Evolutionary conservation across 2,113 vertebrate species (phyloP).

Genomic region (Chlamydotis undulata): DNA sequence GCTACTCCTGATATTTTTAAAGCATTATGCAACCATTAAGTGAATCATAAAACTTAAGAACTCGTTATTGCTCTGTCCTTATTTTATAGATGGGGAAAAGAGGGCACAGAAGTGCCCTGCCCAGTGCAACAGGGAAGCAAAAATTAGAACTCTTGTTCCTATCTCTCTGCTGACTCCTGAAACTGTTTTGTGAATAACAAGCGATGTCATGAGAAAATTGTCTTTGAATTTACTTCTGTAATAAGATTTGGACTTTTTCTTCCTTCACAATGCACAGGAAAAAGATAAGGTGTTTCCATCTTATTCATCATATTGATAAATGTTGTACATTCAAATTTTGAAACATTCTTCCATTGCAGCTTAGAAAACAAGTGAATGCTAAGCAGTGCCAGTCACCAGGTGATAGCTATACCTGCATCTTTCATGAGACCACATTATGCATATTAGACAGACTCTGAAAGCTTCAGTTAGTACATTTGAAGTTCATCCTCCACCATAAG

Average conservation of each 20-base stretch:
- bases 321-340: not conserved
- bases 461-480: not conserved
- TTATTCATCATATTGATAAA: not conserved
- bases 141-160: not conserved
- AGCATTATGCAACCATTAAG: conserved; percentile 9
- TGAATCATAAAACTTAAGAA: conserved; percentile 9
- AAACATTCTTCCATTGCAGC: not conserved
- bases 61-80: not conserved
- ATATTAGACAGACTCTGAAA: not conserved
- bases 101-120: not conserved
- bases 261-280: not conserved
- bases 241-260: not conserved
- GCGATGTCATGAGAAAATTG: not conserved
- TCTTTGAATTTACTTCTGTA: not conserved
- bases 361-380: not conserved
- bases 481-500: not conserved
- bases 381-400: not conserved
- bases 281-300: not conserved
- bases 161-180: not conserved
- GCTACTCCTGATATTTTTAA: conserved; percentile 12
- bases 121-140: not conserved
- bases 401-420: not conserved
- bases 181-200: not conserved
- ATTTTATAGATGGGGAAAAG: not conserved
- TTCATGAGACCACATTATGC: not conserved